Evolutionary conservation across 1,140 invertebrate species (phyloP).

Genomic region (Leptopilina clavipes): DNA sequence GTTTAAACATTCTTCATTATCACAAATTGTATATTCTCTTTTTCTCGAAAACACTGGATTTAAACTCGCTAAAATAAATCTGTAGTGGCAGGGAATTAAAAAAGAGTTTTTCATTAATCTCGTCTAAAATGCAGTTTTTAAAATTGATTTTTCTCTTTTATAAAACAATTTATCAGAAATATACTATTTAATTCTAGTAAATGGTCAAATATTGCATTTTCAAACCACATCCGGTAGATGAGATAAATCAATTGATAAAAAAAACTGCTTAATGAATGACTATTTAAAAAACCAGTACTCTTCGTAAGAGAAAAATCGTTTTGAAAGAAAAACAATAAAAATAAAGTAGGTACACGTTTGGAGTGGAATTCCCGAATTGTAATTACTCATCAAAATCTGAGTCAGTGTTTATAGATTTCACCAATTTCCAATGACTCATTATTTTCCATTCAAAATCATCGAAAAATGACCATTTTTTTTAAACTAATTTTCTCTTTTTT

Average conservation of each 20-base stretch:
- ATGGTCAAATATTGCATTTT: neutral
- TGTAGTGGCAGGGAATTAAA: neutral
- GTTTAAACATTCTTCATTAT: neutral
- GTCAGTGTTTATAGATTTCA: too few species aligned
- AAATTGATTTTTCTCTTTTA: too few species aligned
- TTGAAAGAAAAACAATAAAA: neutral
- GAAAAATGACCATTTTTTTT: too few species aligned
- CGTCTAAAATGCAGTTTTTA: too few species aligned
- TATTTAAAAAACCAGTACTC: neutral
- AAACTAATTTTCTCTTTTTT: too few species aligned
- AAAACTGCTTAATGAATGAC: neutral
- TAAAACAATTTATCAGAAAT: too few species aligned
- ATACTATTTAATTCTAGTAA: neutral
- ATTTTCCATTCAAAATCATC: too few species aligned
- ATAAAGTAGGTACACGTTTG: too few species aligned
- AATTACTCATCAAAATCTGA: too few species aligned
- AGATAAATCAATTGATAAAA: neutral
- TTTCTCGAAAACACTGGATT: neutral
- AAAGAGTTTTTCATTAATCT: too few species aligned
- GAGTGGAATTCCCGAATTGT: too few species aligned
- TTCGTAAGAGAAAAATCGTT: neutral
- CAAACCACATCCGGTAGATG: neutral
- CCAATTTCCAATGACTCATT: too few species aligned
- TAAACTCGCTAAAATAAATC: neutral
- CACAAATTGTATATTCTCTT: neutral